These are phyloP conservation scores for Genyomyrus donnyi DNA, from an alignment of 2,113 vertebrate genomes.

Conservation along the genomic window DNA sequence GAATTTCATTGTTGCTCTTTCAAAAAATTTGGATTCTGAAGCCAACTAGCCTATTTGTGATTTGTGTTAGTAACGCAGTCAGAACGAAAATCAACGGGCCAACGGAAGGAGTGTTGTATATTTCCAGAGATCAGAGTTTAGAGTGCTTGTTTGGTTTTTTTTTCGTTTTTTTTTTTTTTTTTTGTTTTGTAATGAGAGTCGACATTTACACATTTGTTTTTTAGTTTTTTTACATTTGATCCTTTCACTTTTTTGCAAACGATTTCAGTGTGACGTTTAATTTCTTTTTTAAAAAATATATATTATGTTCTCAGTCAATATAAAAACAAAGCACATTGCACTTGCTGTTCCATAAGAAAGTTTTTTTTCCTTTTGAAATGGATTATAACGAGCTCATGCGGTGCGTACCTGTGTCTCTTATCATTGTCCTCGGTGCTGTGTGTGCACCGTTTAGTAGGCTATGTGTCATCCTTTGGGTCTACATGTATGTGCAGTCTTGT, in stretches of 20 bases:
- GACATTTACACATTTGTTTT: slow-evolving; percentile 36
- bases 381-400: slow-evolving; percentile 68
- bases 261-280: slow-evolving; percentile 70
- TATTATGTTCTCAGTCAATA: slow-evolving; percentile 76
- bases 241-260: slow-evolving; percentile 62
- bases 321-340: slow-evolving; percentile 79
- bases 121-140: slow-evolving; percentile 59
- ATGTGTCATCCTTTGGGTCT: slow-evolving; percentile 4
- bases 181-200: slow-evolving; percentile 40
- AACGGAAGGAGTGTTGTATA: slow-evolving; percentile 59
- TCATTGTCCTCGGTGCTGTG: slow-evolving; percentile 54
- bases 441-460: neutral
- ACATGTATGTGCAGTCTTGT: neutral
- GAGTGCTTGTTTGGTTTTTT: slow-evolving; percentile 48
- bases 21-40: slow-evolving; percentile 48
- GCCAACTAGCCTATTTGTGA: slow-evolving; percentile 24
- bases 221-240: slow-evolving; percentile 51
- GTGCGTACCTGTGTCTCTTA: slow-evolving; percentile 62
- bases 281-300: slow-evolving; percentile 75
- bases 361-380: slow-evolving; percentile 56
- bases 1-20: slow-evolving; percentile 54
- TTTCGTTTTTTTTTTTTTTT: slow-evolving; percentile 30
- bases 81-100: slow-evolving; percentile 58
- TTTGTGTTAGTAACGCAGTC: slow-evolving; percentile 53
- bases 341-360: slow-evolving; percentile 75